phyloP scores from a whole-genome alignment of 2,888 invertebrate genomes.

The Hydrotaea cyrtoneurina region DNA sequence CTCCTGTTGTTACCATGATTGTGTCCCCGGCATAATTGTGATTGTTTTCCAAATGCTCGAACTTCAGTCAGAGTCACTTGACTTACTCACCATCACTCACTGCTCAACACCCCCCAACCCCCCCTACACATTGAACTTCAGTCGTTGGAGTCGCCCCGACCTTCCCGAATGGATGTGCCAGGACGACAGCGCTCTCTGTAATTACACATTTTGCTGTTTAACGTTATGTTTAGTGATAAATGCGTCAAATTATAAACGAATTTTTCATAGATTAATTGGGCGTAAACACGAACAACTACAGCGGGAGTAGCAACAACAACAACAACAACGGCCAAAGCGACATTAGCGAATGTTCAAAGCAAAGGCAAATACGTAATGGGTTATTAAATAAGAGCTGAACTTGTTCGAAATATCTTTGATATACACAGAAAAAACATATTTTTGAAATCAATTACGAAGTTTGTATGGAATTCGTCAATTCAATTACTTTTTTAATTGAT shows the following conservation, averaged over 20 bases:
- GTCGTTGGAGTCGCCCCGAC: neutral
- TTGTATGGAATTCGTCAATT: too few relatives aligned
- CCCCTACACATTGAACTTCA: neutral
- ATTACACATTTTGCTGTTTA: constrained; percentile 50
- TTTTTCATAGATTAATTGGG: constrained; percentile 79
- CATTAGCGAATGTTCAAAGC: neutral
- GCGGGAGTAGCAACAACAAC: constrained; percentile 5
- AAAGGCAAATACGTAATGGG: neutral
- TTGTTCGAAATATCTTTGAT: too few relatives aligned
- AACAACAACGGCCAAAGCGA: neutral
- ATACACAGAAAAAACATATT: too few relatives aligned
- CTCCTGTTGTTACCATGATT: neutral
- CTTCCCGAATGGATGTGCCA: neutral
- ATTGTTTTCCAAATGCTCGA: constrained; percentile 29
- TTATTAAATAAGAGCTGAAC: neutral
- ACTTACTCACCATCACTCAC: neutral
- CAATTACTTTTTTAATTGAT: too few relatives aligned
- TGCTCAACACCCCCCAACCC: neutral
- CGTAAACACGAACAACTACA: constrained; percentile 73
- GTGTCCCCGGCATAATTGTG: constrained; percentile 16
- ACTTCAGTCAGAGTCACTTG: neutral
- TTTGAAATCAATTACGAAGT: too few relatives aligned
- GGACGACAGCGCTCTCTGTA: constrained; percentile 44
- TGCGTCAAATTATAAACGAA: constrained; percentile 78
- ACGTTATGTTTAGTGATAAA: constrained; percentile 70